Evolutionary conservation across 1,140 invertebrate genomes (phyloP), one percentile per base, ranked within the genome.

Genomic region (Hypothenemus hampei): DNA sequence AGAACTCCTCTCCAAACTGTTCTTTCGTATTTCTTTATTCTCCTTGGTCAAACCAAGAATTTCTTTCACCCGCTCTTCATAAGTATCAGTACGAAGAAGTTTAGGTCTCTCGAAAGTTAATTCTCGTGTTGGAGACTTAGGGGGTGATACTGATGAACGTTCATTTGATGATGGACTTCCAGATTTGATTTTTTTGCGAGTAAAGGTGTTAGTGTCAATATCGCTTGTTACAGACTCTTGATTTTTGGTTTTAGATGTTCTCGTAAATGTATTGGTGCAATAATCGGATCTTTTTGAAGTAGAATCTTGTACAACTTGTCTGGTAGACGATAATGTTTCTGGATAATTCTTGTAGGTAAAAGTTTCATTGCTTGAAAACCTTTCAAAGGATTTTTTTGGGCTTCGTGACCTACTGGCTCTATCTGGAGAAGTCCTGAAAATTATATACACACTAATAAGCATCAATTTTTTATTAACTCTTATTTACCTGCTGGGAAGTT

Each of bases 21-120:
- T 48, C 36, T 55, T 56, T 46, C 62, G 61, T 31, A 31, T 63
- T 54, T 60, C 57, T n/a, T 52, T 63, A 18, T 59, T 69, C 39
- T 73, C 68, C 22, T 70, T 71, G 33, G 72, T 73, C 69, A 83
- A 80, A 4, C 82, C 82, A 26, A 84, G 65, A 53, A 84, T 82
- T 61, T 82, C 77, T 21, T 78, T 71, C 60, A 81, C 83, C n/a
- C 81, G 72, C 69, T 83, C 81, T 70, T 83, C 82, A 47, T 83
- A 84, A n/a, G 82, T 83, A 67, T 84, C 81, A 29, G 79, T 78
- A 61, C 81, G n/a, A 16, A 51, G n/a, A 20, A 41, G 21, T 52
- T 50, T 50, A n/a, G 58, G 51, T 22, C 19, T 46, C 20, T 63
- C 58, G 35, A 33, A 33, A 10, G 29, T 37, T 20, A 52, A 44